These are phyloP conservation scores for Phataginus tricuspis DNA, from an alignment of 2,797 vertebrate species.

Conservation along the genomic window DNA sequence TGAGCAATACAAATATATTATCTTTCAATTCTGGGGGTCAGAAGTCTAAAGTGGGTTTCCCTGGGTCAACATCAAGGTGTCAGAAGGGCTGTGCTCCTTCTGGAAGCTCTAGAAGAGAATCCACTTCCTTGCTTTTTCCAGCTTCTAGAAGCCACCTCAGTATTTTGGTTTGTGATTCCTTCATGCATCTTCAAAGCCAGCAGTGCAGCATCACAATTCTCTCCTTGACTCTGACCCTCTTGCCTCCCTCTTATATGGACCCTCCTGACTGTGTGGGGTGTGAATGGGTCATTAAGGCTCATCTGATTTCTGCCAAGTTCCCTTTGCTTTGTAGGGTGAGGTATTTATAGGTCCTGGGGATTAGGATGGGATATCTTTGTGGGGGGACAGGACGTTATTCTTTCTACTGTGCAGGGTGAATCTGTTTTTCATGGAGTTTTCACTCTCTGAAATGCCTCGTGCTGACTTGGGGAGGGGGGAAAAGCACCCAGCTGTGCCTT, in stretches of 20 bases:
- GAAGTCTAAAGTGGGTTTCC: neutral
- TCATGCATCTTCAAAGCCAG: neutral
- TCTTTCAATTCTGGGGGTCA: neutral
- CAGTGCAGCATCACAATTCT: rapidly evolving
- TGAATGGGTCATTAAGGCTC: no score
- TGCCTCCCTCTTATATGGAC: neutral
- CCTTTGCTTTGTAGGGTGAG: neutral
- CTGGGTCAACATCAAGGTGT: neutral
- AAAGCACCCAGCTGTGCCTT: neutral
- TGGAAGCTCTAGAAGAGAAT: neutral
- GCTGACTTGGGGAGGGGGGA: neutral
- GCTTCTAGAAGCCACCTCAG: neutral
- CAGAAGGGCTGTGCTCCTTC: neutral
- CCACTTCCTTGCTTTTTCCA: neutral
- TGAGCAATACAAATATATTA: neutral
- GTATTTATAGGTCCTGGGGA: neutral
- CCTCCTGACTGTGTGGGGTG: neutral
- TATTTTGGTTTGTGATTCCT: neutral
- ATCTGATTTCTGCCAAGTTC: neutral
- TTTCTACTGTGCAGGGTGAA: neutral
- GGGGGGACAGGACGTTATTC: neutral
- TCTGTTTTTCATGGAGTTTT: neutral
- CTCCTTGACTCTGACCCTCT: neutral
- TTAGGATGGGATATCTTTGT: neutral
- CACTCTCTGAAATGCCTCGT: neutral